These are phyloP conservation scores for Sus scrofa DNA, from an alignment of 2,113 vertebrate genomes.

Conservation along the genomic window T2T-Sscrofa CM000817.6:9880501-9881000, in stretches of 20 bases:
- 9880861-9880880: neutral
- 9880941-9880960: neutral
- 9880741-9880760: neutral
- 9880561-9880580: conserved; percentile 55
- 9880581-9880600: conserved; percentile 64
- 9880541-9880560: conserved; percentile 5
- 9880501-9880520: neutral
- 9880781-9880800: neutral
- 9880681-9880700: neutral
- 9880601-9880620: conserved; percentile 76
- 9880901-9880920: neutral
- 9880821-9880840: accelerated
- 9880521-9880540: conserved; percentile 14
- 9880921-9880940: neutral
- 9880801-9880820: neutral
- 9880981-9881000: neutral
- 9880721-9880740: neutral
- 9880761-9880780: neutral
- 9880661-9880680: neutral
- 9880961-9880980: neutral
- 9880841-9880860: neutral
- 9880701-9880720: neutral
- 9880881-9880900: neutral
- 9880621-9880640: conserved; percentile 33
- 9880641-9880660: neutral